Percentiles rank a stretch among this genome's conserved stretches.
phyloP scores from a whole-genome alignment of 2,888 invertebrate genomes.

The Abrostola triplasia region DNA sequence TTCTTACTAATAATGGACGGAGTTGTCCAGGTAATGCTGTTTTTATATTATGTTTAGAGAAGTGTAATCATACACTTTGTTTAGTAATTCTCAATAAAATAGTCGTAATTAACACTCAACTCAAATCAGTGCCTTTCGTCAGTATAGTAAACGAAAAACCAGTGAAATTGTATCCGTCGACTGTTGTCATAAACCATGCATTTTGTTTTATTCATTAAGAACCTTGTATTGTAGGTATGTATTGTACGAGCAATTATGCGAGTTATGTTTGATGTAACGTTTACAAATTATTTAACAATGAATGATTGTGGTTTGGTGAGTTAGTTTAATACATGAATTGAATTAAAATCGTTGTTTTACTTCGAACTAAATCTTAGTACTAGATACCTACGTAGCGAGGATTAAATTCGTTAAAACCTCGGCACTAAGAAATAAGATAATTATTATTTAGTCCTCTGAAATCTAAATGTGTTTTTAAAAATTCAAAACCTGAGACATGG shows the following conservation, averaged over 20 bases:
- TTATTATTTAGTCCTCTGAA: too few species aligned
- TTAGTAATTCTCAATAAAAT: conserved; percentile 35
- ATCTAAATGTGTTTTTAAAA: too few species aligned
- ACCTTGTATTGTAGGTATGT: conserved; percentile 39
- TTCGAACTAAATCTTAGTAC: neutral
- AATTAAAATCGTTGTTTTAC: conserved; percentile 48
- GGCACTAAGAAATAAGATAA: too few species aligned
- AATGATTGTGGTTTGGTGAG: conserved; percentile 68
- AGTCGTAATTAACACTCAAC: conserved; percentile 42
- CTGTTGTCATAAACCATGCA: conserved; percentile 82
- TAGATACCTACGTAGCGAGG: too few species aligned
- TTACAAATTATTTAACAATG: conserved; percentile 61
- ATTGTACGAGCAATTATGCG: conserved; percentile 53
- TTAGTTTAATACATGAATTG: conserved; percentile 62
- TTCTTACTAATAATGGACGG: conserved; percentile 29
- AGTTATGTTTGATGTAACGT: conserved; percentile 71
- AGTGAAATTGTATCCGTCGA: conserved; percentile 46
- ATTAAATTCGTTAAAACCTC: too few species aligned
- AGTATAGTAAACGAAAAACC: conserved; percentile 38
- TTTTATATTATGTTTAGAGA: conserved; percentile 7
- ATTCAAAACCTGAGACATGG: too few species aligned
- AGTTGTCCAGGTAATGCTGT: conserved; percentile 13
- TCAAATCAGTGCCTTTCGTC: conserved; percentile 54
- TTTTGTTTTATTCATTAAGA: conserved; percentile 68
- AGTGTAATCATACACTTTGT: conserved; percentile 18